Base-by-base conservation (phyloP, 2,888 invertebrate genomes). In the Ormyrus pomaceus region DNA sequence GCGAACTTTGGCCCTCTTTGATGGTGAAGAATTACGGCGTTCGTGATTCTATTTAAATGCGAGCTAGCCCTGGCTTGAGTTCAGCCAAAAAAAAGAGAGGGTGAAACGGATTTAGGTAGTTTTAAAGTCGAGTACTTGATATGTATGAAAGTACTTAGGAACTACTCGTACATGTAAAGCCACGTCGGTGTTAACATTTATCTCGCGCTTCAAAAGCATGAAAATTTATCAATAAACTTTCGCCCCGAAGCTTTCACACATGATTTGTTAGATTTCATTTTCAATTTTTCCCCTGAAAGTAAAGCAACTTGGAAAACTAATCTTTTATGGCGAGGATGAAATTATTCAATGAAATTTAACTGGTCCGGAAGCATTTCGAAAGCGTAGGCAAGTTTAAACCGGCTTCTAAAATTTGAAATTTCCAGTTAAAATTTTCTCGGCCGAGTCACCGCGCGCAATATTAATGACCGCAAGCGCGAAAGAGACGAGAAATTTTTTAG, bases 151-250 rank as follows among this genome's bases (percentile, higher is more conserved):
- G 80, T 77, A 77, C 61, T 80, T 76, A 61, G 46, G 64, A 66
- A 66, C 34, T 48, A 53, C 59, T 62, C 56, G 48, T 56, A 6
- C 19, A 34, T 34, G 34, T 34, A 34, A 68, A 69, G 48, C 9
- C 34, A 45, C 34, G 11, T 50, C 58, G 62, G 51, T 58, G 59
- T 71, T 51, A 46, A 11, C 61, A 73, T 80, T 82, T 77, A 83
- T 83, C 81, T 79, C 79, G 62, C 86, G 85, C 86, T 85, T 85
- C 85, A 83, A 86, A 80, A 66, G 84, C 80, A 83, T 84, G 84
- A 87, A 86, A 88, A 88, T 89, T 87, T 86, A 89, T 89, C 87
- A 87, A 85, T 84, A 84, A 88, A 87, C 85, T 87, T 87, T 84
- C 83, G 84, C 84, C 84, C 85, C 86, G 84, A 86, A 86, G 34